Evolutionary conservation across 2,113 vertebrate genomes (phyloP), one percentile per base, ranked within the genome.

Genomic region (Cyrtonyx montezumae): DNA sequence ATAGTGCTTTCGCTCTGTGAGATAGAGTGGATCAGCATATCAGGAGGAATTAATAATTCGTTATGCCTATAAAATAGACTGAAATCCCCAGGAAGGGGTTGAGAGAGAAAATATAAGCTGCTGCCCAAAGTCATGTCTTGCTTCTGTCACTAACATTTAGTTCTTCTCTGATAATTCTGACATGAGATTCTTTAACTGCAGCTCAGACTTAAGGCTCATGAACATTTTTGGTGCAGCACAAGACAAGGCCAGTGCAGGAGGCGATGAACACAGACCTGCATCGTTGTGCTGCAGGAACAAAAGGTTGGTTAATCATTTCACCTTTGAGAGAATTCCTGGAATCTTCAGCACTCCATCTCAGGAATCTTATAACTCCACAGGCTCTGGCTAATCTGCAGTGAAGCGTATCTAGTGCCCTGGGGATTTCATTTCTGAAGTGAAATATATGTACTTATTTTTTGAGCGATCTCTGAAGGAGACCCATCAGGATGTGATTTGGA

Each of bases 291-390:
- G 58, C 28, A 51, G 51, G 46, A 96, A 93, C 92, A 95, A 89
- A 88, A 93, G 79, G 4, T 42, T 77, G 59, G 69, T 92, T 91
- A 91, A 91, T 96, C 90, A 95, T 97, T 96, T 97, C 96, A 97
- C 94, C 90, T 96, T 78, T 46, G 92, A 81, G 94, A 93, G 96
- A 97, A 96, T 97, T 95, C 94, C 76, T 95, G 95, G 96, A 97
- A 97, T 97, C 93, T 96, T 88, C 90, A 95, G 92, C 81, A 2
- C 81, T 96, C 80, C 58, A 10, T 46, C 87, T 93, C 87, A 94
- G 96, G 96, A 97, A 96, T 97, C 83, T 85, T 42, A n/a, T 66
- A 95, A 77, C 93, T 91, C 94, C 81, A 51, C 73, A 61, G 94
- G 87, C 92, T 85, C 86, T 58, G 36, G 83, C 82, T 94, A 65